phyloP scores from a whole-genome alignment of 2,888 invertebrate species.

The Ormyrus rosae region DNA sequence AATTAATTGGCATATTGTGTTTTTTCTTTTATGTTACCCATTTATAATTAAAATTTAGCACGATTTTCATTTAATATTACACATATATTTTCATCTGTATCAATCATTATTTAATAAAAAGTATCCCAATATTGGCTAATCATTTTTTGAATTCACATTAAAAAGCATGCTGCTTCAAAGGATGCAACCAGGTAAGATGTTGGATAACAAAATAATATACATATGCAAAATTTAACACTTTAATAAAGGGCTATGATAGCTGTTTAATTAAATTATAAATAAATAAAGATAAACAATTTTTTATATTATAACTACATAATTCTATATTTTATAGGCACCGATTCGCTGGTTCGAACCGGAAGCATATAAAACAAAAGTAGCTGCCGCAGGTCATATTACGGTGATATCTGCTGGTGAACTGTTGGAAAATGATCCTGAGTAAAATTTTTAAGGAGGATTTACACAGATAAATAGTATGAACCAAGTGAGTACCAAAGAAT shows the following conservation, averaged over 20 bases:
- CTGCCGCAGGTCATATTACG: slow-evolving; percentile 70
- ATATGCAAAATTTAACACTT: not conserved
- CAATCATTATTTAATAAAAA: slow-evolving; percentile 8
- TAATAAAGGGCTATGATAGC: not conserved
- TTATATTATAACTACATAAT: too few species aligned
- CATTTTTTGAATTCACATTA: slow-evolving; percentile 39
- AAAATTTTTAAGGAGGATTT: slow-evolving; percentile 53
- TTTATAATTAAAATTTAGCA: not conserved
- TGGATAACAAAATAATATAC: not conserved
- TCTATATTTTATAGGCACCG: slow-evolving; percentile 68
- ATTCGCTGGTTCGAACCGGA: slow-evolving; percentile 76
- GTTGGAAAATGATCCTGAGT: slow-evolving; percentile 70
- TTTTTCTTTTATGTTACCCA: slow-evolving; percentile 27
- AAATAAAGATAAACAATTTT: slow-evolving; percentile 1
- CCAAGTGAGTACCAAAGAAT: slow-evolving; percentile 34
- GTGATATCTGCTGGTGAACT: slow-evolving; percentile 69
- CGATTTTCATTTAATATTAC: slow-evolving; percentile 7
- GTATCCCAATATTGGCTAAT: slow-evolving; percentile 28
- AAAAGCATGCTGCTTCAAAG: slow-evolving; percentile 63
- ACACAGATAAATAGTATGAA: slow-evolving; percentile 18
- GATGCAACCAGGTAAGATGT: slow-evolving; percentile 60
- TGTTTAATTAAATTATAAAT: not conserved
- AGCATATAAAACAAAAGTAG: slow-evolving; percentile 72
- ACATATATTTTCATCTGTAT: slow-evolving; percentile 26
- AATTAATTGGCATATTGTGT: slow-evolving; percentile 4